Base-by-base conservation (phyloP, 37 sponge, comb jelly and placozoan genomes). In the Beroe ovata region DNA sequence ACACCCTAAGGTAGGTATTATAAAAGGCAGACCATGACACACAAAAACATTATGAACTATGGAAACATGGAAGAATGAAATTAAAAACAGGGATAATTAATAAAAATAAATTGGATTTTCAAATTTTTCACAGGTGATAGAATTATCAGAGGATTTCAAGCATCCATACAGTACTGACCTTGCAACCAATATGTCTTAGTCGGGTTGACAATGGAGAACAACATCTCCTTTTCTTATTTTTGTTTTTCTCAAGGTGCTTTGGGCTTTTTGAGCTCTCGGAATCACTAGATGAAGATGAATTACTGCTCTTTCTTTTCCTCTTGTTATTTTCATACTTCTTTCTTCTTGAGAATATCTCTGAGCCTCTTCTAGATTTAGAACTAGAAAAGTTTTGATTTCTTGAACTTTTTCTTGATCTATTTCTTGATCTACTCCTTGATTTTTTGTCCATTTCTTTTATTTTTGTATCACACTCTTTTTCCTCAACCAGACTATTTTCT, bases 381-480 rank as follows among this genome's bases (percentile, higher is more conserved):
- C 23, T n/a, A 6, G 19, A 6, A n/a, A 4, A 8, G 4, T 62
- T 62, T 62, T 62, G 19, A 28, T 16, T 62, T 58, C 63, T 62
- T 62, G 21, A 28, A 62, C 34, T 4, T 30, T 30, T 66, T 66
- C 36, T 66, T 29, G 69, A 66, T 33, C 36, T 66, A 11, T 34
- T 34, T 32, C 36, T 66, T 34, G 69, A 66, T 33, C 69, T 66
- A 47, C 54, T 47, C 11, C 54, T 47, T 47, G 54, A 47, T 47
- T n/a, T n/a, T n/a, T n/a, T n/a, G n/a, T n/a, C n/a, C n/a, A n/a
- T n/a, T n/a, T n/a, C n/a, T 16, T 62, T 62, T 6, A 29, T 28
- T 62, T 29, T 62, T 8, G 63, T 28, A 23, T n/a, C 3, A 28
- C 28, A 62, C n/a, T 29, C 3, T 29, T 62, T 62, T n/a, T 23